Conservation (phyloP, 2,113 vertebrate species). For the Puntigrus tetrazona region DNA sequence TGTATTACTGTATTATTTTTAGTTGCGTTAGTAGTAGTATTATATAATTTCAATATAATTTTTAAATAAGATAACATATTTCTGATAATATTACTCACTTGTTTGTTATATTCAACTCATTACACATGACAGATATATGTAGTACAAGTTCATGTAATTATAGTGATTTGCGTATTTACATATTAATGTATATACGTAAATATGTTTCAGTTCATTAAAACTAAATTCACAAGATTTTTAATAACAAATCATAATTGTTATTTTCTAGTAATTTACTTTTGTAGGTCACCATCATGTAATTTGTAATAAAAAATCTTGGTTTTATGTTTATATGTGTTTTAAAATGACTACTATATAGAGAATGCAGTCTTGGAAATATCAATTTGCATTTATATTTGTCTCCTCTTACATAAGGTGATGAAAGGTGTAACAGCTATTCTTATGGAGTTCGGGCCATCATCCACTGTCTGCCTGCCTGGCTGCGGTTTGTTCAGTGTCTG, state of each 20-base stretch:
- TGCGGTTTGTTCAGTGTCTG: slow-evolving; percentile 97
- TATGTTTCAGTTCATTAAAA: background rate
- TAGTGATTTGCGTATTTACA: background rate
- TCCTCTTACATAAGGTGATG: slow-evolving; percentile 11
- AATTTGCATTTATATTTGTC: background rate
- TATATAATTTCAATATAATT: no score
- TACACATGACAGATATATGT: no score
- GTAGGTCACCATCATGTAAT: no score
- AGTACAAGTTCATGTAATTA: no score
- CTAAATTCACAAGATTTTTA: background rate
- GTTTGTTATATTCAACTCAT: no score
- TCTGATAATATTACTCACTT: no score
- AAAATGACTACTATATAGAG: background rate
- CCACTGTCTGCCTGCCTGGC: slow-evolving; percentile 97
- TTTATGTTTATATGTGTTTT: background rate
- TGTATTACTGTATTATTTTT: background rate
- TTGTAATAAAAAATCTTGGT: background rate
- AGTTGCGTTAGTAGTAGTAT: no score
- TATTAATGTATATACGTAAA: background rate
- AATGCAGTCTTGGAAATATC: background rate
- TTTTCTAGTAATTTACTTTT: no score
- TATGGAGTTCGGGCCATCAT: slow-evolving; percentile 95
- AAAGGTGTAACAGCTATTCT: slow-evolving; percentile 84
- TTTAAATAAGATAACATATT: no score
- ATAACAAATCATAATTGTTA: no score